These are phyloP conservation scores for Crotophaga sulcirostris DNA, from an alignment of 2,113 vertebrate species.

Conservation along the genomic window DNA sequence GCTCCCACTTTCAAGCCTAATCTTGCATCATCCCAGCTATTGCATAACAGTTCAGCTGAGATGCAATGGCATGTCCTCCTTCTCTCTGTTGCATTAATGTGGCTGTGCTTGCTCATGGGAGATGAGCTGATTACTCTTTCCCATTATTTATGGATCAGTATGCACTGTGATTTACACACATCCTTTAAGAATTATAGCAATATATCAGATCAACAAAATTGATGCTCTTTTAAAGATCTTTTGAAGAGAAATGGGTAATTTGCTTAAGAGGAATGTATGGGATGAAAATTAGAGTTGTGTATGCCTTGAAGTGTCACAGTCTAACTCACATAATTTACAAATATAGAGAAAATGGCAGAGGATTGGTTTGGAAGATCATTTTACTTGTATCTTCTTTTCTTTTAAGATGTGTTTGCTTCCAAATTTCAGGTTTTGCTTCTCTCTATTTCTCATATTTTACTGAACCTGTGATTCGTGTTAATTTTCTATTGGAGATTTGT, in stretches of 20 bases:
- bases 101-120: background rate
- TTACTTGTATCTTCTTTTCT: background rate
- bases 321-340: background rate
- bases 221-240: background rate
- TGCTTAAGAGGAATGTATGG: background rate
- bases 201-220: background rate
- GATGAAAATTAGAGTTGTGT: background rate
- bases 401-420: background rate
- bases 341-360: background rate
- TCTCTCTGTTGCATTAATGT: background rate
- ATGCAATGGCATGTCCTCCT: background rate
- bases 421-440: background rate
- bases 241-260: background rate
- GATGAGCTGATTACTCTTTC: background rate
- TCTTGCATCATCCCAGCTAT: constrained; percentile 55
- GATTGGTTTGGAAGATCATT: background rate
- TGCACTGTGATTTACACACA: rapidly evolving
- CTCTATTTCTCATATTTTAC: background rate
- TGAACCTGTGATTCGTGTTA: rapidly evolving
- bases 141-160: background rate
- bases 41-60: constrained; percentile 26
- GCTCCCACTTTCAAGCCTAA: constrained; percentile 49
- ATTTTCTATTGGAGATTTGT: background rate
- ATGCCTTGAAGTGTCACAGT: background rate
- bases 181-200: background rate